Base-by-base conservation (phyloP, 2,113 vertebrate genomes). In the Petaurus breviceps region DNA sequence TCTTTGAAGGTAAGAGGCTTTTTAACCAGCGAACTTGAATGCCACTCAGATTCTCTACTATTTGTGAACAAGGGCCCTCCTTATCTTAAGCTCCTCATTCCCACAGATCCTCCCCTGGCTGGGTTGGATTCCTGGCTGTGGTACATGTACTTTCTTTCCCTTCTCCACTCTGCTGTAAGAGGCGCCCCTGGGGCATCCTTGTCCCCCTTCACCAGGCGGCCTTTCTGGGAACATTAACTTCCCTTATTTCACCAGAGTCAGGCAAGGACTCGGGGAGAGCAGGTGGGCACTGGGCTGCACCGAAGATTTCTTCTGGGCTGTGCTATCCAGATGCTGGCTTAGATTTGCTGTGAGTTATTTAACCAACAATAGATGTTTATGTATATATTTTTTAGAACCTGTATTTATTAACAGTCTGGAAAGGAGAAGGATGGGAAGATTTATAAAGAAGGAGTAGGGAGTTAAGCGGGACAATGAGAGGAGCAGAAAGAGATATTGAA, bases 381-480 rank as follows among this genome's bases (percentile, higher is more conserved):
- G 98, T 98, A 95, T 97, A 96, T 97, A 95, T 98, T 97, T 98
- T 97, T 97, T 94, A 94, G 96, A 92, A 23, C 51, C 91, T 92
- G 94, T 98, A 95, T 98, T 97, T 98, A 98, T 98, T 98, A 98
- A 98, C 98, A 98, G 98, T 94, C 97, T 98, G 96, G 51, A 97
- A 97, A 96, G 97, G 97, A 95, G 96, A 95, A 97, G 98, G 96
- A 97, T 55, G 89, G 96, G 96, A 84, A 98, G 98, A 98, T 97
- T 98, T 97, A 98, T 96, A 97, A 96, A 91, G 90, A 98, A 98
- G 98, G 97, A 94, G 14, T 96, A 94, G 98, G 94, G 96, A 98
- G 98, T 98, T 98, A 98, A 98, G 98, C 98, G 98, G 98, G 92
- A 98, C 98, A 98, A 98, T 98, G 98, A 98, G 98, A 98, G 98